Evolutionary conservation across 2,113 vertebrate species (phyloP).

Genomic region (Mobula hypostoma): DNA sequence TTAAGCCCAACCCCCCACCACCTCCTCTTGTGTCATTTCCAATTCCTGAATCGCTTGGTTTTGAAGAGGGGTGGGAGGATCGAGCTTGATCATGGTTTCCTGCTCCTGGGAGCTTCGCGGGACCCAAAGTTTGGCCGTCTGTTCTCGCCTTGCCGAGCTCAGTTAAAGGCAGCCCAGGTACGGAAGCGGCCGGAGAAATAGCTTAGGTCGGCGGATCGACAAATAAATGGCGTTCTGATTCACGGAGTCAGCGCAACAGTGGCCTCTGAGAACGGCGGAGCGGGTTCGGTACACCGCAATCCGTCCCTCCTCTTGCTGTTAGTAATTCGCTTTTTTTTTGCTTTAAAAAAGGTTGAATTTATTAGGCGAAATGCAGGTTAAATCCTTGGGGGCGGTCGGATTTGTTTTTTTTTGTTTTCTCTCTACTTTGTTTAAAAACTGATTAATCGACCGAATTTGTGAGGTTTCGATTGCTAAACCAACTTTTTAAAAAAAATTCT

Average conservation of each 20-base stretch:
- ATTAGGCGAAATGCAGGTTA: background rate
- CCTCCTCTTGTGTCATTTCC: background rate
- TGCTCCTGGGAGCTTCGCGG: constrained; percentile 44
- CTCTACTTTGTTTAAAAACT: background rate
- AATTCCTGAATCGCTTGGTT: constrained; percentile 15
- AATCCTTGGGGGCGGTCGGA: too few species aligned
- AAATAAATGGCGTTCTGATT: background rate
- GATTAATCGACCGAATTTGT: background rate
- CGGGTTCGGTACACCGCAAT: background rate
- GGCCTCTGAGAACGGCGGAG: background rate
- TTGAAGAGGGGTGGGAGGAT: background rate
- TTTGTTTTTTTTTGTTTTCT: background rate
- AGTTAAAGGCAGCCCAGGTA: constrained; percentile 43
- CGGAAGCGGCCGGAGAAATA: background rate
- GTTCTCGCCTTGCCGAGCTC: constrained; percentile 20
- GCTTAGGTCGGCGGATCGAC: background rate
- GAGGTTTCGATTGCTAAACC: background rate
- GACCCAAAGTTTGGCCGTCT: constrained; percentile 46
- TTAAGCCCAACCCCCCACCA: background rate
- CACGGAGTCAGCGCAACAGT: background rate
- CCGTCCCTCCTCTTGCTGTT: background rate
- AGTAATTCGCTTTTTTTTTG: background rate
- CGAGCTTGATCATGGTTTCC: constrained; percentile 48
- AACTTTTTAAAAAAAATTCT: background rate
- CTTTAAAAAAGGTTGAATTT: too few species aligned